Percentiles rank a stretch among this genome's conserved stretches.
Evolutionary conservation across 2,113 vertebrate genomes (phyloP).

Genomic region (Rhombomys opimus): DNA sequence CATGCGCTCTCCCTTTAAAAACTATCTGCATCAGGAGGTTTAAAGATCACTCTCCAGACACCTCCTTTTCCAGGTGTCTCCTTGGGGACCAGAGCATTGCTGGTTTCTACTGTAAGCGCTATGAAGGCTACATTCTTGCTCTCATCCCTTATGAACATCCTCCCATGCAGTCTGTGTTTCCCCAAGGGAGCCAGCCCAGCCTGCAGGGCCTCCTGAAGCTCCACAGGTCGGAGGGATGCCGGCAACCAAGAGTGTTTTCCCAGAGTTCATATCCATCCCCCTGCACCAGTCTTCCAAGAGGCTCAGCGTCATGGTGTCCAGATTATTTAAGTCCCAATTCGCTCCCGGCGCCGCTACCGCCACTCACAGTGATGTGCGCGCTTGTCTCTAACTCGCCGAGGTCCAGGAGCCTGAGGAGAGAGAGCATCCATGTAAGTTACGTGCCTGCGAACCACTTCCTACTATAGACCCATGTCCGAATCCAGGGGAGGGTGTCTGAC

Average conservation of each 20-base stretch:
- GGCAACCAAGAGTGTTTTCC: background rate
- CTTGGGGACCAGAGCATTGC: background rate
- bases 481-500: background rate
- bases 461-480: background rate
- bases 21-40: constrained; percentile 41
- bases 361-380: background rate
- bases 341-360: background rate
- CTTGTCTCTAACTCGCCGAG: background rate
- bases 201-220: background rate
- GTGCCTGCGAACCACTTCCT: background rate
- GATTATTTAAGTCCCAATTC: too few species aligned
- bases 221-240: background rate
- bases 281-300: constrained; percentile 46
- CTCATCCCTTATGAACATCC: constrained; percentile 1
- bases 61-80: background rate
- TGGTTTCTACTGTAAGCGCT: background rate
- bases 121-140: background rate
- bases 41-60: constrained; percentile 54
- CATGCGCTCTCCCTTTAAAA: constrained; percentile 43
- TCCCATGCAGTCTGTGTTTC: background rate
- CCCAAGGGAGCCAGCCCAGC: background rate
- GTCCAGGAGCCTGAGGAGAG: background rate
- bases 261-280: constrained; percentile 16
- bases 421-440: background rate
- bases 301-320: background rate